Evolutionary conservation across 2,888 invertebrate genomes (phyloP), one percentile per base, ranked within the genome.

Genomic region (Chironomus riparius): DNA sequence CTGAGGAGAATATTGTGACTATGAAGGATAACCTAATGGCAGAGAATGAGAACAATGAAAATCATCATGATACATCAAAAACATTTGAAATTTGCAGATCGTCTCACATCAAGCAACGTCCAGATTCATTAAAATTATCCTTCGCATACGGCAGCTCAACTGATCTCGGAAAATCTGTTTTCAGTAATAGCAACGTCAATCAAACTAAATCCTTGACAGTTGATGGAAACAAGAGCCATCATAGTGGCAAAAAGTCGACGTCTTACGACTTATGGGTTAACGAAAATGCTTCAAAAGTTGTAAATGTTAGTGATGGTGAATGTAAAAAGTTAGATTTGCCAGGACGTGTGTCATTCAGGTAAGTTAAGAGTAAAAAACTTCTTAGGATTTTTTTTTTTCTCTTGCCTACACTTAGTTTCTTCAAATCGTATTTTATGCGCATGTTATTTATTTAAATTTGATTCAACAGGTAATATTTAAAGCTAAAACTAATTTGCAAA

Each of bases 271-370:
- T 48, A 24, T 56, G 65, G 38, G 48, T 48, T 13, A 47, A 70
- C 12, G 61, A 76, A 47, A 77, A 78, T 61, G 76, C 77, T 68
- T 77, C 77, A 28, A 62, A 72, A 65, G 48, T 24, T 3, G 12
- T 12, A n/a, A 47, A 65, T 12, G 47, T 22, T 47, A 77, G 77
- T 48, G 76, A 73, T 68, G 78, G 77, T 77, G 69, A 74, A 18
- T 76, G 77, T 18, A 48, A 76, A 48, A 79, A 80, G 79, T 80
- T 82, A 1, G 84, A 84, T 81, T 80, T 84, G 47, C 84, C 84
- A 0, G 84, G 84, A 3, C 79, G 84, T 15, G 84, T 84, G 0
- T 84, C 84, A 4, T 84, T 84, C 77, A 81, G 82, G 22, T 83
- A 83, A 77, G 38, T 62, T 50, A 24, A n/a, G n/a, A n/a, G n/a